These are phyloP conservation scores for Lagopus leucura DNA, from an alignment of 2,113 vertebrate species.

Conservation along the genomic window DNA sequence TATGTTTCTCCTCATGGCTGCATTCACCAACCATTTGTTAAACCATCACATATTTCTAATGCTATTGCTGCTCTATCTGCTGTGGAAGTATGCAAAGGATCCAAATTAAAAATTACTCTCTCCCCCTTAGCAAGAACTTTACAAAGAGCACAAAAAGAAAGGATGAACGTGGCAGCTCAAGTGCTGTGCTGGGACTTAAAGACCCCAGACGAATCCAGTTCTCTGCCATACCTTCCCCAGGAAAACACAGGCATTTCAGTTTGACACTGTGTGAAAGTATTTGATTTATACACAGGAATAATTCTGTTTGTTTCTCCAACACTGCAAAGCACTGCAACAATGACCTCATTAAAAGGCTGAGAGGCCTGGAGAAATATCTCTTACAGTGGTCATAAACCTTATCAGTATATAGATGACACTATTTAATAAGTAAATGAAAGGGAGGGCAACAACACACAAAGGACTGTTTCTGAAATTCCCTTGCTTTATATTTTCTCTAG, in stretches of 20 bases:
- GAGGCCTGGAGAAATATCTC: neutral
- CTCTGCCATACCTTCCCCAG: neutral
- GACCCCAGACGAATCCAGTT: fast-evolving
- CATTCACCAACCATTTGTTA: neutral
- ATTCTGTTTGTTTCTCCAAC: neutral
- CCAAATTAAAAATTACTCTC: neutral
- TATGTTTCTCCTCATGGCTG: neutral
- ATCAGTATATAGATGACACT: neutral
- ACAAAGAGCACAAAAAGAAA: neutral
- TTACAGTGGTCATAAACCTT: neutral
- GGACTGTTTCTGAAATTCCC: neutral
- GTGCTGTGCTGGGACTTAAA: neutral
- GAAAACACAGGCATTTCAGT: neutral
- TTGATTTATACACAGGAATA: neutral
- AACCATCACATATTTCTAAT: neutral
- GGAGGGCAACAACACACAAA: neutral
- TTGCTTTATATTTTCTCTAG: neutral
- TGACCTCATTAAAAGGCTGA: neutral
- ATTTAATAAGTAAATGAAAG: neutral
- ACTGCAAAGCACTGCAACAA: neutral
- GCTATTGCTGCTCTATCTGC: neutral
- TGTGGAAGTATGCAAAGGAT: neutral
- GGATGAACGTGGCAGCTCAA: neutral
- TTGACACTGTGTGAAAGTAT: neutral
- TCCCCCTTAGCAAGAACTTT: neutral